Evolutionary conservation across 2,888 invertebrate genomes (phyloP), one percentile per base, ranked within the genome.

Genomic region (Copidosoma aretas): DNA sequence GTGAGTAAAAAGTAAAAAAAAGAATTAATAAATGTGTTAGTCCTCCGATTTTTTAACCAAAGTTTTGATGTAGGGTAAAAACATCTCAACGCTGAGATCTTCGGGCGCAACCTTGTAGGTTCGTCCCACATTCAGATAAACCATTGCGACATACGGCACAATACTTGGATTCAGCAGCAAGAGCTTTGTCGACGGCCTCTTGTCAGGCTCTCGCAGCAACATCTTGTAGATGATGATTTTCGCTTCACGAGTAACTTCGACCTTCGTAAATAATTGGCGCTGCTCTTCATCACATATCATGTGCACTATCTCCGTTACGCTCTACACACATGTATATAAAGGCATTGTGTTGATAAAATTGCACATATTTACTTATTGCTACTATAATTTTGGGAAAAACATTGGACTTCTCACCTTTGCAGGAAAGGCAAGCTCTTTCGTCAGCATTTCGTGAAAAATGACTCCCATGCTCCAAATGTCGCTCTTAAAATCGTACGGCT

Each of bases 381-480:
- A n/a, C 52, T 52, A 52, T 12, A 52, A 52, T 19, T 52, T 8
- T 17, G 19, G 14, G 53, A 2, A 53, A 3, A 32, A 32, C 32
- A 32, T 32, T 32, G 32, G 8, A 32, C 8, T 32, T 32, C 3
- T 32, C 76, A 80, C 80, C 73, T 60, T 62, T 10, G 76, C 79
- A n/a, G 78, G 75, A 60, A 81, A 82, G 3, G 81, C 81, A 64
- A 78, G 75, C 53, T 68, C 72, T 64, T 78, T 78, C 10, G 80
- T 77, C 17, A 81, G 65, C 84, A 94, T 87, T 83, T 94, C 93
- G 79, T 92, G 94, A 8, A 95, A 84, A 70, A 95, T 87, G 80
- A 94, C 94, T 0, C 94, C 95, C 62, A 94, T 86, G 17, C 94
- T 91, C 95, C 94, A 95, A 68, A 95, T 89, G 78, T 95, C 95